These are phyloP conservation scores for Drosophila meridiana DNA, from an alignment of 2,888 invertebrate species.

Conservation along the genomic window DNA sequence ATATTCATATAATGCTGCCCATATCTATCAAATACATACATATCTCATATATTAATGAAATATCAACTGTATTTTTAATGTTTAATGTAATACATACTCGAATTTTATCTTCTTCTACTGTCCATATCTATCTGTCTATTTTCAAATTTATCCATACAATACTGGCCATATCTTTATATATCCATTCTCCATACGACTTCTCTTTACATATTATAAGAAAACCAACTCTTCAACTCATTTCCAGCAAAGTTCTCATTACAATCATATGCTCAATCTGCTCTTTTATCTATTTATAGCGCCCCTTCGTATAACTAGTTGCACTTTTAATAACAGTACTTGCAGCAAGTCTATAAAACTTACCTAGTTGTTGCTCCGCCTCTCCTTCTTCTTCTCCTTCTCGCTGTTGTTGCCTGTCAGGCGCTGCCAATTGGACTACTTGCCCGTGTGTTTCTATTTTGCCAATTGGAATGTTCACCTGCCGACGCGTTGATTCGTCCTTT, in stretches of 20 bases:
- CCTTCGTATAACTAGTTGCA: neutral
- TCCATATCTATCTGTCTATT: no score
- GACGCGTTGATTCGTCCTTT: slow-evolving; percentile 44
- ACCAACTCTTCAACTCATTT: no score
- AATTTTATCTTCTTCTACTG: no score
- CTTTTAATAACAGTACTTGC: neutral
- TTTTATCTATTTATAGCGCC: slow-evolving; percentile 5
- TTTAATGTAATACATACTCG: no score
- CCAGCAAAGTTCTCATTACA: no score
- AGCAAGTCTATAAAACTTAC: slow-evolving; percentile 43
- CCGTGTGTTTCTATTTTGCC: slow-evolving; percentile 36
- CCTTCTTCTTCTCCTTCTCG: slow-evolving; percentile 8
- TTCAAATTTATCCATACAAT: no score
- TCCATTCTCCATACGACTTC: no score
- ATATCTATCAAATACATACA: no score
- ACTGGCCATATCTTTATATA: no score
- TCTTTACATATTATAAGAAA: neutral
- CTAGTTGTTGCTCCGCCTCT: slow-evolving; percentile 52
- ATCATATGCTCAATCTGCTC: neutral
- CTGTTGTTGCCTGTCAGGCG: slow-evolving; percentile 1
- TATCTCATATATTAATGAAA: no score
- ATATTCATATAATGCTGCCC: no score
- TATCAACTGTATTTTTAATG: no score
- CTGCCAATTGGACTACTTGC: slow-evolving; percentile 63
- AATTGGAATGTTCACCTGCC: slow-evolving; percentile 70